Conservation (phyloP, 2,888 invertebrate species). For the Tetrapedia diversipes region DNA sequence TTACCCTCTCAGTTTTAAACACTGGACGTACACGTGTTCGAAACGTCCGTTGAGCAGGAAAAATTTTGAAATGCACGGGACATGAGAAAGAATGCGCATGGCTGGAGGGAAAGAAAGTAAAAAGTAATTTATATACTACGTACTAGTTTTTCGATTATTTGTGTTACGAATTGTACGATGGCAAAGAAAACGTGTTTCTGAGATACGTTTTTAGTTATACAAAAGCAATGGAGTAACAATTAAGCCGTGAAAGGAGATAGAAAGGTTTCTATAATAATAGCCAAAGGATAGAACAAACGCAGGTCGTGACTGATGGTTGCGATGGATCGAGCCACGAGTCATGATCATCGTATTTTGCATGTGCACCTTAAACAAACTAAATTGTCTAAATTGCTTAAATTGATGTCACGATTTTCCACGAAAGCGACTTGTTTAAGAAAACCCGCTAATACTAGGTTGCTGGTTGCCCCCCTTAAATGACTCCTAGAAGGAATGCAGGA, state of each 20-base stretch:
- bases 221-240: slow-evolving; percentile 21
- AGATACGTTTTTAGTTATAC: no score
- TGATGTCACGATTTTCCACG: slow-evolving; percentile 42
- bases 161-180: no score
- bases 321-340: slow-evolving; percentile 20
- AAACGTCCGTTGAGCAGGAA: neutral
- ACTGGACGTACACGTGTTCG: neutral
- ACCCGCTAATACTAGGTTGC: slow-evolving; percentile 26
- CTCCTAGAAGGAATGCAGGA: slow-evolving; percentile 1
- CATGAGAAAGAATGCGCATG: neutral
- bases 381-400: slow-evolving; percentile 41
- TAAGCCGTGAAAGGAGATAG: slow-evolving; percentile 29
- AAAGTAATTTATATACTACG: slow-evolving; percentile 4
- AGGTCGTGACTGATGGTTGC: slow-evolving; percentile 36
- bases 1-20: neutral
- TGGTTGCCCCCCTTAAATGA: slow-evolving; percentile 2
- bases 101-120: neutral
- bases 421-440: slow-evolving; percentile 25
- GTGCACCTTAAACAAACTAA: slow-evolving; percentile 18
- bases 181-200: no score
- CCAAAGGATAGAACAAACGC: slow-evolving; percentile 29
- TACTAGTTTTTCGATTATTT: neutral
- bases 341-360: slow-evolving; percentile 34
- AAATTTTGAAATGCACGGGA: neutral
- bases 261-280: slow-evolving; percentile 48